Conservation (phyloP, 2,797 vertebrate species). For the Cossypha heuglini region DNA sequence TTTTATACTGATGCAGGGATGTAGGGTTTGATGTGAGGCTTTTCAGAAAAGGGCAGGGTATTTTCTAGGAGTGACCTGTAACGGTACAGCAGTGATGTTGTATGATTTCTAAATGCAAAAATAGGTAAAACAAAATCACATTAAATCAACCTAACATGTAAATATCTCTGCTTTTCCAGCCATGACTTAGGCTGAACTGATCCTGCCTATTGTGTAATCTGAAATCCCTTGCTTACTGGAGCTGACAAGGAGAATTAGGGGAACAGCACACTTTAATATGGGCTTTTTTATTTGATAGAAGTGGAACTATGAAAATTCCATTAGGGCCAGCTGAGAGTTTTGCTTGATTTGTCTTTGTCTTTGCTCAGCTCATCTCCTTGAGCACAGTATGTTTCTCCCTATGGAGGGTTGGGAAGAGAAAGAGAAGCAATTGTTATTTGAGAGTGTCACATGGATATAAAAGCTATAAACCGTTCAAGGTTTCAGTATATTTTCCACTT, state of each 20-base stretch:
- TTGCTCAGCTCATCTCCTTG: slow-evolving; percentile 23
- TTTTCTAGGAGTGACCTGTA: background rate
- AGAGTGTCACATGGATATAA: background rate
- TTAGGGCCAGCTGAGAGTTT: slow-evolving; percentile 42
- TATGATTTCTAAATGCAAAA: background rate
- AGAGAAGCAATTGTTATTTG: slow-evolving; percentile 11
- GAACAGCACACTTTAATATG: background rate
- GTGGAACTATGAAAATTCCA: slow-evolving; percentile 55
- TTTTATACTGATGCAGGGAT: background rate
- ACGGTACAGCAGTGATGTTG: background rate
- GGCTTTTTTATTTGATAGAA: background rate
- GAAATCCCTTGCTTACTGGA: slow-evolving; percentile 2
- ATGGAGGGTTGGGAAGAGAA: background rate
- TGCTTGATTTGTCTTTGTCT: slow-evolving; percentile 31
- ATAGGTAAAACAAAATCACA: background rate
- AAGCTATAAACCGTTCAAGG: slow-evolving; percentile 20
- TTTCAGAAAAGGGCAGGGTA: background rate
- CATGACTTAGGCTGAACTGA: background rate
- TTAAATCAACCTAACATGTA: background rate
- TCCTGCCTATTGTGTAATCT: background rate
- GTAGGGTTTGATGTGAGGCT: background rate
- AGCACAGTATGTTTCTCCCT: background rate
- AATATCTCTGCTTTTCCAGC: background rate
- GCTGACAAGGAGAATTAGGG: slow-evolving; percentile 27
- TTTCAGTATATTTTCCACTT: slow-evolving; percentile 48